A percentile compares a stretch with the other conserved stretches of the same genome.
These are phyloP conservation scores for Neodiprion lecontei DNA, from an alignment of 1,140 invertebrate species.

Conservation along the genomic window DNA sequence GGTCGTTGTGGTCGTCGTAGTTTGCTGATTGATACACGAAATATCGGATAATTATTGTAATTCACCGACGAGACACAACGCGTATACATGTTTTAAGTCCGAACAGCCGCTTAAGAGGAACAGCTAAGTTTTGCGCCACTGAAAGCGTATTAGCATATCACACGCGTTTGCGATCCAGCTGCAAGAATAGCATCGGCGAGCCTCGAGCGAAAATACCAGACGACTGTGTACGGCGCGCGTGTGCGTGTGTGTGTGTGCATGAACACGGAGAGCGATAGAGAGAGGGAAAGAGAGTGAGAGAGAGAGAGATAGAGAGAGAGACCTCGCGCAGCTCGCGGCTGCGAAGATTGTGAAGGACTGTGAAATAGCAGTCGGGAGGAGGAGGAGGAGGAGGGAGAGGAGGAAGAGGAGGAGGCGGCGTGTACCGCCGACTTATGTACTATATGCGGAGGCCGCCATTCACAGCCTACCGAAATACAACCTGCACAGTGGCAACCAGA, in stretches of 20 bases:
- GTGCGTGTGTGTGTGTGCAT: too few species aligned
- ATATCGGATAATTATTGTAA: background rate
- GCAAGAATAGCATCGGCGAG: conserved; percentile 4
- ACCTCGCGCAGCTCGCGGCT: background rate
- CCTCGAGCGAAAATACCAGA: conserved; percentile 6
- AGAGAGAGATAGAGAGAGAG: too few species aligned
- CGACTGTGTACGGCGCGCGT: background rate
- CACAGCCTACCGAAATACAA: background rate
- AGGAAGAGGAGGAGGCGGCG: background rate
- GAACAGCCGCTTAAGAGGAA: background rate
- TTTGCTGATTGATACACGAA: background rate
- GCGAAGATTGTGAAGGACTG: background rate
- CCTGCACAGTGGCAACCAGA: background rate
- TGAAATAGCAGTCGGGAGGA: background rate
- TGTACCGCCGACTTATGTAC: background rate
- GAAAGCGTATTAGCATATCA: conserved; percentile 7
- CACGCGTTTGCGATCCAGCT: conserved; percentile 6
- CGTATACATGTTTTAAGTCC: background rate
- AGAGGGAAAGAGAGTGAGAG: too few species aligned
- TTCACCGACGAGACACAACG: too few species aligned
- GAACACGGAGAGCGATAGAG: too few species aligned
- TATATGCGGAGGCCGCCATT: background rate
- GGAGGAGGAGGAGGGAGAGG: background rate
- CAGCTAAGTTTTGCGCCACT: conserved; percentile 2
- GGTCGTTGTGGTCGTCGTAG: too few species aligned